A percentile compares a stretch with the other conserved stretches of the same genome.
These are phyloP conservation scores for Ceriagrion tenellum DNA, from an alignment of 2,888 invertebrate species.

Conservation along the genomic window DNA sequence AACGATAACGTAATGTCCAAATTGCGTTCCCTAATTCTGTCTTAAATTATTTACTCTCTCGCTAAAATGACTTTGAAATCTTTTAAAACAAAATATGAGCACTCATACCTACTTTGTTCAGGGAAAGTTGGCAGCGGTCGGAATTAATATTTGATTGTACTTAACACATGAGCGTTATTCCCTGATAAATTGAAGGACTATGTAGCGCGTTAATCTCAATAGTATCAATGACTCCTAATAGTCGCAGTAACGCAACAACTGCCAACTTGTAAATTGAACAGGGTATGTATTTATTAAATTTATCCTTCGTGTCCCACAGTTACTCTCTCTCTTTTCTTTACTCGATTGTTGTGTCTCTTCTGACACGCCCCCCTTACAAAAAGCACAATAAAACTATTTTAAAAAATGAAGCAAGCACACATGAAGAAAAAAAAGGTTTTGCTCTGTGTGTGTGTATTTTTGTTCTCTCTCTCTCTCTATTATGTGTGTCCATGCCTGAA, in stretches of 20 bases:
- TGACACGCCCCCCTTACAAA: background rate
- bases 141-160: background rate
- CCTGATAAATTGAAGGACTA: too few species aligned
- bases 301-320: background rate
- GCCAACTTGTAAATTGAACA: conserved; percentile 24
- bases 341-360: background rate
- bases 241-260: background rate
- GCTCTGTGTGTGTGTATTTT: background rate
- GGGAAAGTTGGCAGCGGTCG: background rate
- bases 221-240: too few species aligned
- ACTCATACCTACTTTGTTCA: background rate
- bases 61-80: background rate
- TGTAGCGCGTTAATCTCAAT: too few species aligned
- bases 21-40: background rate
- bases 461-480: background rate
- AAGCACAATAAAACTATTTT: too few species aligned
- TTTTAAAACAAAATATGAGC: background rate
- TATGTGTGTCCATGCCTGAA: conserved; percentile 29
- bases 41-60: background rate
- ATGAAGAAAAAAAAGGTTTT: background rate
- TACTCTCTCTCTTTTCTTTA: background rate
- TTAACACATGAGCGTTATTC: background rate
- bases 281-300: background rate
- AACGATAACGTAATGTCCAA: background rate
- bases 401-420: background rate